Percentiles rank a stretch among this genome's conserved stretches.
phyloP scores from a whole-genome alignment of 1,140 invertebrate genomes.

The Lycorma delicatula region DNA sequence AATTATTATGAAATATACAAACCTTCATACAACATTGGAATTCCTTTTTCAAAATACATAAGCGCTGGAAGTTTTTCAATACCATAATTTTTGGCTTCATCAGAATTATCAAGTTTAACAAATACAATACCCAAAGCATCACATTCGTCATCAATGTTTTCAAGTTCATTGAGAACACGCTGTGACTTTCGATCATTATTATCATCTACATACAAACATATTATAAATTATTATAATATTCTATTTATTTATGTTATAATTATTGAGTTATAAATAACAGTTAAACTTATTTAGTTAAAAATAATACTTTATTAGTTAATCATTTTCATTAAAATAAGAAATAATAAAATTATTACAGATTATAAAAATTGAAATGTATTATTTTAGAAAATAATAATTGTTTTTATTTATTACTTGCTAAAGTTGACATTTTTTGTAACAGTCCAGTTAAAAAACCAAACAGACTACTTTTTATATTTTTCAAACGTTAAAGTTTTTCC shows the following conservation, averaged over 20 bases:
- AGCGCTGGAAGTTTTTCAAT: conserved; percentile 78
- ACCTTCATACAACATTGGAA: conserved; percentile 79
- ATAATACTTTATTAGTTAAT: too few species aligned
- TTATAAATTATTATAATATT: neutral
- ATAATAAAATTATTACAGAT: too few species aligned
- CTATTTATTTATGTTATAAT: neutral
- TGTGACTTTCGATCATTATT: conserved; percentile 83
- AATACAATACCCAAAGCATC: conserved; percentile 78
- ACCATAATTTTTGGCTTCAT: conserved; percentile 83
- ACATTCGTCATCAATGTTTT: conserved; percentile 93
- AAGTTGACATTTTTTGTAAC: too few species aligned
- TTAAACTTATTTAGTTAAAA: too few species aligned
- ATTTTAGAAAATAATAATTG: too few species aligned
- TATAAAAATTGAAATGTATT: neutral
- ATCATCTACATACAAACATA: conserved; percentile 56
- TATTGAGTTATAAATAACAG: neutral
- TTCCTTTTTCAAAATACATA: conserved; percentile 86
- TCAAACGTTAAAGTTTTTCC: too few species aligned
- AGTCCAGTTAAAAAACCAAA: too few species aligned
- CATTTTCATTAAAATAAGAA: too few species aligned
- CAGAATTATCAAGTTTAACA: conserved; percentile 86
- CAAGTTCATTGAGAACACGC: conserved; percentile 76
- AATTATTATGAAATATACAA: too few species aligned
- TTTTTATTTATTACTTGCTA: too few species aligned
- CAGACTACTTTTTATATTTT: too few species aligned